A percentile compares a stretch with the other conserved stretches of the same genome.
phyloP scores from a whole-genome alignment of 2,113 vertebrate genomes.

The Aphyosemion australe region DNA sequence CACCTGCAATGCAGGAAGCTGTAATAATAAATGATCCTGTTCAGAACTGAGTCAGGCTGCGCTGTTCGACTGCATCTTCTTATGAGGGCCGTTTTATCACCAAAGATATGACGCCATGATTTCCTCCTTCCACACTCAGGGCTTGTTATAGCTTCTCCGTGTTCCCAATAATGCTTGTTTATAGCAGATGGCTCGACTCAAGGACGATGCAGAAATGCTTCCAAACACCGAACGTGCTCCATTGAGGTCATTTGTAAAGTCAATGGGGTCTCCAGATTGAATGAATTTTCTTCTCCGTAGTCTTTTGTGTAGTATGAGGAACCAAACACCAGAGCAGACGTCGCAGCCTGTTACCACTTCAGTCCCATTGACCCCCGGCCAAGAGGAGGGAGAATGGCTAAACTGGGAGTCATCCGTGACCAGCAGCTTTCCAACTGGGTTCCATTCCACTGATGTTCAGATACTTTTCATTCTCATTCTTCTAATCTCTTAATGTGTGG shows the following conservation, averaged over 20 bases:
- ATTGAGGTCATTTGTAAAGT: constrained; percentile 25
- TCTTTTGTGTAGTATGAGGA: constrained; percentile 24
- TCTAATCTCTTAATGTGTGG: constrained; percentile 63
- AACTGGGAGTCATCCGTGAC: constrained; percentile 52
- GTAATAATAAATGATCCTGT: constrained; percentile 56
- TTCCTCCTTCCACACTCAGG: constrained; percentile 38
- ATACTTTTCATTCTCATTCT: constrained; percentile 28
- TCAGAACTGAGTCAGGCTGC: constrained; percentile 18
- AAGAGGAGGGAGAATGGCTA: constrained; percentile 38
- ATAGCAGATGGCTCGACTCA: constrained; percentile 39
- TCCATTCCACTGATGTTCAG: constrained; percentile 16
- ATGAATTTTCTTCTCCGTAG: constrained; percentile 25
- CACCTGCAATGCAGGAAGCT: constrained; percentile 51
- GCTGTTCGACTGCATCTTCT: constrained; percentile 28
- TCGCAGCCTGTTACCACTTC: constrained; percentile 44
- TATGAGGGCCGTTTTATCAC: constrained; percentile 41
- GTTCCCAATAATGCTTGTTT: constrained; percentile 54
- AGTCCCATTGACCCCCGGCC: constrained; percentile 39
- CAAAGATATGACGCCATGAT: constrained; percentile 43
- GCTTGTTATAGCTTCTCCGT: constrained; percentile 47
- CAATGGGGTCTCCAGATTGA: constrained; percentile 59
- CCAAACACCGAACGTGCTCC: constrained; percentile 7
- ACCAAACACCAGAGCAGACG: constrained; percentile 41
- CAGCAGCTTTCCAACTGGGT: constrained; percentile 44
- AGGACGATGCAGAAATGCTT: constrained; percentile 41